Evolutionary conservation across 2,888 invertebrate genomes (phyloP), one percentile per base, ranked within the genome.

Genomic region (Hoplodrina ambigua): DNA sequence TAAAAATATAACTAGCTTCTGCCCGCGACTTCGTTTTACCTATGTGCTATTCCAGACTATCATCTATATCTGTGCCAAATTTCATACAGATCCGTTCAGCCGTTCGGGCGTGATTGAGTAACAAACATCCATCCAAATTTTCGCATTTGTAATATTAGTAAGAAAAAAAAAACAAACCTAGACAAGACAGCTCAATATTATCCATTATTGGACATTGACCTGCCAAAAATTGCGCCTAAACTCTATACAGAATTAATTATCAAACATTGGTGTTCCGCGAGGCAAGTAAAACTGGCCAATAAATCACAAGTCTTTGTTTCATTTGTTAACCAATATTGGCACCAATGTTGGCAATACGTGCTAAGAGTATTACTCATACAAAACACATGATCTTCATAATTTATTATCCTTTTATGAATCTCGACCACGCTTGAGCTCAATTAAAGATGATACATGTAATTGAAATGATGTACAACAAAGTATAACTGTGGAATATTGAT

Each of bases 391-490:
- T 74, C 57, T 52, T 61, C 19, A 61, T 67, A 67, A 78, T 78
- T 78, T 78, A 77, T 77, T 78, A 62, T 58, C 25, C 64, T 49
- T 65, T 78, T 72, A 78, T 63, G 63, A 69, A 69, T 73, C 74
- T 65, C 65, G 54, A 57, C 62, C 65, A 60, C 53, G 59, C 49
- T 77, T 50, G 25, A 65, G 59, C 8, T 60, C 66, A 78, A 78
- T 73, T 78, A 73, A 62, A 66, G 44, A 64, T 63, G 62, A 78
- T 57, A 33, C 44, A 63, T 69, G 20, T 53, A 41, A 61, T 61
- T 30, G 37, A 61, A 64, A 54, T 69, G 33, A 73, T 62, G 10
- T 50, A 25, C 37, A 65, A 25, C 46, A 13, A 62, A 59, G 58
- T 52, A 10, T 17, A 33, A 50, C 19, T 58, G 55, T 30, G 64